Conservation (phyloP, 1,140 invertebrate genomes). For the Homalodisca vitripennis region DNA sequence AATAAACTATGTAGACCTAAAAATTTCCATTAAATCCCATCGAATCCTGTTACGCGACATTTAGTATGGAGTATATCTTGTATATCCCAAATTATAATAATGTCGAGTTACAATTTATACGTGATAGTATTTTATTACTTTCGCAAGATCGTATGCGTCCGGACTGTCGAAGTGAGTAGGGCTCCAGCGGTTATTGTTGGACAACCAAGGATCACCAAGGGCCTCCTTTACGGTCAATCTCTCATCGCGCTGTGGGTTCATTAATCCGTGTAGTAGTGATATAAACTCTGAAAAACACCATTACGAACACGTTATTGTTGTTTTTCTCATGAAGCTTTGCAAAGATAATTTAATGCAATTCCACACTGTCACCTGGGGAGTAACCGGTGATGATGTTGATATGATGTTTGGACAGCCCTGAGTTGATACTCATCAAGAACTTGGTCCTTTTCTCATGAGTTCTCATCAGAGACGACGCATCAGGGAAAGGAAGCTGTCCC, state of each 20-base stretch:
- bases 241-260: neutral
- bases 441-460: neutral
- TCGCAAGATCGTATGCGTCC: neutral
- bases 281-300: too few species aligned
- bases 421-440: neutral
- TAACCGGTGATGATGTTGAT: too few species aligned
- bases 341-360: neutral
- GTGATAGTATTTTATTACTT: too few species aligned
- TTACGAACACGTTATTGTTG: too few species aligned
- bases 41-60: too few species aligned
- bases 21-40: too few species aligned
- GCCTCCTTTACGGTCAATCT: neutral
- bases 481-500: constrained; percentile 62
- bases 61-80: too few species aligned
- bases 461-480: neutral
- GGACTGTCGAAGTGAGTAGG: neutral
- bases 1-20: too few species aligned
- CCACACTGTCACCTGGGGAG: too few species aligned
- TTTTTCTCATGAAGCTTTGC: neutral
- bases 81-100: too few species aligned
- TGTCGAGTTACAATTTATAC: too few species aligned
- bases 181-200: neutral
- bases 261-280: too few species aligned
- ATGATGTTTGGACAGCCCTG: constrained; percentile 8
- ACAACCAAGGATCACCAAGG: constrained; percentile 22